These are phyloP conservation scores for Drosophila atroscutellata DNA, from an alignment of 2,888 invertebrate species.

Conservation along the genomic window DNA sequence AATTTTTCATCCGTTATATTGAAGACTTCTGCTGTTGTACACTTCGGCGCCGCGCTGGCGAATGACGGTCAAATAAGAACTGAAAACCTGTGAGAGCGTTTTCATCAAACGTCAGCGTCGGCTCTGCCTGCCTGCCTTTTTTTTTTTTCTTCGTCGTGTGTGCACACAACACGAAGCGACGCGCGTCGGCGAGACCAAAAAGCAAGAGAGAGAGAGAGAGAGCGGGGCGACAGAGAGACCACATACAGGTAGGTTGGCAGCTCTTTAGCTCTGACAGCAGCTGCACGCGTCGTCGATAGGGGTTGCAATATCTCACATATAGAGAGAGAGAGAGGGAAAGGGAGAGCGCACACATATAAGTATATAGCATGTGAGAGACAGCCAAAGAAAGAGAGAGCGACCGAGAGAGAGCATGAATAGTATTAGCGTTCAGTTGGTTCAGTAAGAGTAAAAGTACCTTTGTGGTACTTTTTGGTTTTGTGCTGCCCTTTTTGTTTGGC, in stretches of 20 bases:
- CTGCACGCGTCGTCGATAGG: constrained; percentile 11
- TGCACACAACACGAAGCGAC: constrained; percentile 33
- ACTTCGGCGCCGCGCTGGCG: constrained; percentile 77
- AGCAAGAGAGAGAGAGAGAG: constrained; percentile 11
- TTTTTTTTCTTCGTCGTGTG: constrained; percentile 30
- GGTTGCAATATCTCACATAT: not conserved
- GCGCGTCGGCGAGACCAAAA: constrained; percentile 20
- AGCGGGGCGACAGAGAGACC: not conserved
- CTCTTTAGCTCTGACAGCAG: constrained; percentile 4
- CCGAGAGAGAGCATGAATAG: not conserved
- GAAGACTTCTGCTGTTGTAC: constrained; percentile 72
- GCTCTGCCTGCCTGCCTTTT: constrained; percentile 18
- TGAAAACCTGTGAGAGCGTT: constrained; percentile 73
- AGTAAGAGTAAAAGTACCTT: constrained; percentile 63
- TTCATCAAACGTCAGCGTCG: constrained; percentile 40
- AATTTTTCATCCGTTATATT: constrained; percentile 60
- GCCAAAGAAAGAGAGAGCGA: constrained; percentile 24
- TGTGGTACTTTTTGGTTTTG: constrained; percentile 34
- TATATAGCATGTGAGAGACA: constrained; percentile 9
- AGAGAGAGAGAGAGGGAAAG: not conserved
- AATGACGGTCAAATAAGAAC: constrained; percentile 78
- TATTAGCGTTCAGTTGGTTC: not conserved
- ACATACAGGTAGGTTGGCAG: constrained; percentile 31
- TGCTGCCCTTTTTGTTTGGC: constrained; percentile 69
- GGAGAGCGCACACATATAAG: not conserved